Evolutionary conservation across 2,888 invertebrate species (phyloP).

Genomic region (Eudemis profundana): DNA sequence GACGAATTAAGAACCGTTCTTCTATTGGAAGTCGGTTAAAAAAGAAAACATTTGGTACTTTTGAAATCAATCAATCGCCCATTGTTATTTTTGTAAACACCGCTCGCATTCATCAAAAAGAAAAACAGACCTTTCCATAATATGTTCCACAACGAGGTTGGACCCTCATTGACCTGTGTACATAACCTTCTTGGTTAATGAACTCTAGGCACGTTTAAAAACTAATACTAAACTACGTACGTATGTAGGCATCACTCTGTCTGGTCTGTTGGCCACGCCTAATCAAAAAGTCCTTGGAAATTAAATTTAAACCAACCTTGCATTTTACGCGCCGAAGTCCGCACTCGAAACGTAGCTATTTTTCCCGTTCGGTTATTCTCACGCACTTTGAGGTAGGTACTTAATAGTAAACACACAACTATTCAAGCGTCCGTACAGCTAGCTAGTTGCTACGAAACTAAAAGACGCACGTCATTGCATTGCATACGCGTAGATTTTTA

Average conservation of each 20-base stretch:
- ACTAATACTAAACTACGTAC: background rate
- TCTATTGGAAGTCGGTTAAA: no score
- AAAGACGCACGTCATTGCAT: background rate
- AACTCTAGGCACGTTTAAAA: background rate
- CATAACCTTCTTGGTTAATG: background rate
- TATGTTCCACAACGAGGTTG: no score
- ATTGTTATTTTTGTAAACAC: no score
- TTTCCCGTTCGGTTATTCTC: background rate
- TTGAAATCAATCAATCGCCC: no score
- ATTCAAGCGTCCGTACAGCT: slow-evolving; percentile 16
- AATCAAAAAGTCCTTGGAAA: slow-evolving; percentile 8
- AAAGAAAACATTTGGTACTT: no score
- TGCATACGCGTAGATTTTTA: background rate
- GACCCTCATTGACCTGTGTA: background rate
- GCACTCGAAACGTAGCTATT: slow-evolving; percentile 5
- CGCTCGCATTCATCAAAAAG: no score
- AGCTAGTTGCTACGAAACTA: slow-evolving; percentile 14
- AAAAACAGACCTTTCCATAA: no score
- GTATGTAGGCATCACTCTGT: background rate
- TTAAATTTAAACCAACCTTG: slow-evolving; percentile 13
- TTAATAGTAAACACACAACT: slow-evolving; percentile 1
- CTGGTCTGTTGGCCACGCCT: slow-evolving; percentile 5
- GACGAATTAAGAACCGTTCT: no score
- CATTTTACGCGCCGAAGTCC: slow-evolving; percentile 1
- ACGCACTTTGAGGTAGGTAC: slow-evolving; percentile 8